Evolutionary conservation across 2,888 invertebrate species (phyloP), one percentile per base, ranked within the genome.

Genomic region (Microplitis manilae): DNA sequence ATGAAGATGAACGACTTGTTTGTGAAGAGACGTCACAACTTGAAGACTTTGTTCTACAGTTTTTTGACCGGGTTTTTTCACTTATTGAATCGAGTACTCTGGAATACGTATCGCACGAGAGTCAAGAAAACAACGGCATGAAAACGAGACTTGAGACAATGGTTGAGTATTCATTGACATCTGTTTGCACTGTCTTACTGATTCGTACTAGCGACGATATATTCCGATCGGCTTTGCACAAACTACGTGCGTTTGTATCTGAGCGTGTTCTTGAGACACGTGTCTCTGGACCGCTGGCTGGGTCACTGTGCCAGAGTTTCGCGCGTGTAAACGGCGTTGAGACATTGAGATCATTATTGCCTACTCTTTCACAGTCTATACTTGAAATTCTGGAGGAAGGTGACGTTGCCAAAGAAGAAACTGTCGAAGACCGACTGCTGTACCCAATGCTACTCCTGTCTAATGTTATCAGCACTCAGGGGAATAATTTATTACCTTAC

Each of bases 21-120:
- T 97, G 97, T 88, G 94, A 95, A 81, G 94, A 95, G 0, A 96
- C 97, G 0, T 96, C 96, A 0, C 94, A 94, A 83, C 94, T 97
- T 83, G 97, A 98, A 90, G 96, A 97, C 87, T 97, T 98, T 86
- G 94, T 97, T 1, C 90, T 96, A 1, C 94, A 96, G 85, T 95
- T 96, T 86, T 90, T 98, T 83, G 97, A 97, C 85, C 93, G 94
- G 85, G 91, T 95, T 79, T 94, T 95, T 85, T 88, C 91, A 1
- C 92, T 95, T 79, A 93, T 95, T 61, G 95, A 95, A 83, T 94
- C 94, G 1, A 94, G 94, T 83, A 92, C 94, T 0, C 89, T 94
- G 77, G 95, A 95, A 84, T 93, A 93, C 77, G 93, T 94, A 0
- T 90, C 95, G 61, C 90, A 94, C 83, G 94, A 95, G 40, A 86